A percentile compares a stretch with the other conserved stretches of the same genome.
phyloP scores from a whole-genome alignment of 1,140 invertebrate genomes.

The Harpegnathos saltator region DNA sequence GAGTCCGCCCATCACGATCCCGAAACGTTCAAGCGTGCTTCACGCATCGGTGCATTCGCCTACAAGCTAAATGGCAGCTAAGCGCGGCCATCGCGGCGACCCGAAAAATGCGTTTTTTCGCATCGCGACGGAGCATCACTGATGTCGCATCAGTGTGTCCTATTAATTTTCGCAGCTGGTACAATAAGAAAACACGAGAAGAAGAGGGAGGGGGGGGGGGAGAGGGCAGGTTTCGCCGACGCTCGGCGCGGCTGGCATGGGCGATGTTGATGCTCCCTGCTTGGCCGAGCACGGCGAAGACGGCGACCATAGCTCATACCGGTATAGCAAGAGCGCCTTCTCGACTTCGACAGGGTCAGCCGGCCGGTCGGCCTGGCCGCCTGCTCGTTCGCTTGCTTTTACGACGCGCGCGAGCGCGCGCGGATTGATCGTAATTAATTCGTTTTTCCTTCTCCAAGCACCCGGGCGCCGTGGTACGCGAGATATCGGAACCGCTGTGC shows the following conservation, averaged over 20 bases:
- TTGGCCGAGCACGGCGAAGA: constrained; percentile 39
- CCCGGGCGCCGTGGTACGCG: neutral
- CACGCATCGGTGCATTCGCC: too few relatives aligned
- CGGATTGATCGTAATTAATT: constrained; percentile 64
- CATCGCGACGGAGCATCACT: neutral
- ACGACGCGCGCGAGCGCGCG: constrained; percentile 20
- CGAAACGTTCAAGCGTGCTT: too few relatives aligned
- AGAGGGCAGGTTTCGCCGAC: constrained; percentile 14
- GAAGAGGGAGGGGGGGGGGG: neutral
- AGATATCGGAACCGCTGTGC: constrained; percentile 53
- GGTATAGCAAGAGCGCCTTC: constrained; percentile 15
- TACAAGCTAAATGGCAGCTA: too few relatives aligned
- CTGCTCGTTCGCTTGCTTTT: constrained; percentile 6
- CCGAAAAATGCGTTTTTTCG: neutral
- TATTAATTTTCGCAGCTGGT: constrained; percentile 13
- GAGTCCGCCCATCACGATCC: too few relatives aligned
- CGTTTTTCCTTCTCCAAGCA: constrained; percentile 55
- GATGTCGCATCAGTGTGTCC: neutral
- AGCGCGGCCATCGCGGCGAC: too few relatives aligned
- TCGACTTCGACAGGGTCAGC: constrained; percentile 48
- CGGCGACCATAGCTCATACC: constrained; percentile 36
- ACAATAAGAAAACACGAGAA: neutral
- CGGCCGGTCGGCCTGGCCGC: neutral
- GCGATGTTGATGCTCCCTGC: constrained; percentile 42
- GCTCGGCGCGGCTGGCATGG: too few relatives aligned